A percentile compares a stretch with the other conserved stretches of the same genome.
phyloP scores from a whole-genome alignment of 2,113 vertebrate species.

The Heterocephalus glaber region DNA sequence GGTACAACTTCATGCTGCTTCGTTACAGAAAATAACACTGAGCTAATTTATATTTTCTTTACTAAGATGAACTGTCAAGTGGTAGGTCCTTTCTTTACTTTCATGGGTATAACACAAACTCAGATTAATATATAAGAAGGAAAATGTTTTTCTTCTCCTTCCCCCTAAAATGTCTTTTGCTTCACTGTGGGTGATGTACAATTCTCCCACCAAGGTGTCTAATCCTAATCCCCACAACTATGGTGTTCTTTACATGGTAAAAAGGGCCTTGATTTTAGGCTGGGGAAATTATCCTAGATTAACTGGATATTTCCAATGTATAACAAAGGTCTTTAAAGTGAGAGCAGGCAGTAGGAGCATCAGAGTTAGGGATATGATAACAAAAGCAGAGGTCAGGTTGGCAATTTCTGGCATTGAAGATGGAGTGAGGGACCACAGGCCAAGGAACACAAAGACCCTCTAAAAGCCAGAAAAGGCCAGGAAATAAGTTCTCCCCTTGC shows the following conservation, averaged over 20 bases:
- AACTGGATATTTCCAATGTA: background rate
- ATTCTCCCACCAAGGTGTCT: background rate
- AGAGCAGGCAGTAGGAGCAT: background rate
- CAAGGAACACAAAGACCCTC: background rate
- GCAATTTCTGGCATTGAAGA: background rate
- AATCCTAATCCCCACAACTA: background rate
- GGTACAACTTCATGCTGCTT: slow-evolving; percentile 8
- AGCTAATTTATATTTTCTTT: slow-evolving; percentile 52
- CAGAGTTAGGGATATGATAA: background rate
- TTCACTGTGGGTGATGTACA: background rate
- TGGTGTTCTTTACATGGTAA: background rate
- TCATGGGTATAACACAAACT: background rate
- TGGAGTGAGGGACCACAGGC: background rate
- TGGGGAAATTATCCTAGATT: background rate
- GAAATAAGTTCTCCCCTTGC: background rate
- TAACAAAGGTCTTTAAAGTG: background rate
- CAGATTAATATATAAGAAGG: slow-evolving; percentile 29
- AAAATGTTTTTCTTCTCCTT: slow-evolving; percentile 31
- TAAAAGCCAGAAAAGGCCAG: background rate
- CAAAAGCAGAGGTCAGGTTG: background rate
- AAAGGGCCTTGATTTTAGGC: background rate
- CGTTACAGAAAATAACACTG: slow-evolving; percentile 34
- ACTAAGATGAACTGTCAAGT: slow-evolving; percentile 37
- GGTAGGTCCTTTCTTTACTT: background rate
- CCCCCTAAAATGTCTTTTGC: background rate